Evolutionary conservation across 2,113 vertebrate genomes (phyloP).

Genomic region (Anarhynchus alexandrinus): DNA sequence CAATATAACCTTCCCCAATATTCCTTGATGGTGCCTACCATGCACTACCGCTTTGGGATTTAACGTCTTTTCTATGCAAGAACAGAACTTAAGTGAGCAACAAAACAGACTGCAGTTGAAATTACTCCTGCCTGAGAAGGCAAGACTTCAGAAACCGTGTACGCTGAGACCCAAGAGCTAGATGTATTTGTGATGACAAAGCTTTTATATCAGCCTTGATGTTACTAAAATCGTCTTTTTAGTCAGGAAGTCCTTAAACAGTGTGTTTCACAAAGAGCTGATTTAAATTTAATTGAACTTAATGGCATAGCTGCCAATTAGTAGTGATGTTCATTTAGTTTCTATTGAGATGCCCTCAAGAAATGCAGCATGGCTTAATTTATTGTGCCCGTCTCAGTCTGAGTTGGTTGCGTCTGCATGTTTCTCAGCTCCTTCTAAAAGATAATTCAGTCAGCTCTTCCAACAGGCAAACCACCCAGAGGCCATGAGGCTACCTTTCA

Average conservation of each 20-base stretch:
- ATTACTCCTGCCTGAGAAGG: neutral
- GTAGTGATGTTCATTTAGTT: neutral
- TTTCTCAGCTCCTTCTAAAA: neutral
- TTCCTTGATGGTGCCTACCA: neutral
- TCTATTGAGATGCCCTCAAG: neutral
- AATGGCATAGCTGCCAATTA: neutral
- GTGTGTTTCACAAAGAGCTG: neutral
- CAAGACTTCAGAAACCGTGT: neutral
- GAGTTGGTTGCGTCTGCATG: neutral
- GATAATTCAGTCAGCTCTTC: neutral
- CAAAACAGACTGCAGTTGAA: neutral
- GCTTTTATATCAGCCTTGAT: neutral
- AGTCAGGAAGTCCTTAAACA: neutral
- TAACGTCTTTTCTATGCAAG: neutral
- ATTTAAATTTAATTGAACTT: neutral
- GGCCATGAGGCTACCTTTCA: neutral
- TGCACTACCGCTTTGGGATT: neutral
- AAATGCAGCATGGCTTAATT: neutral
- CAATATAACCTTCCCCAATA: neutral
- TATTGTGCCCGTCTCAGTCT: neutral
- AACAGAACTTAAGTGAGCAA: neutral
- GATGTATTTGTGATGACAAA: neutral
- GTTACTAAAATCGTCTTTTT: neutral
- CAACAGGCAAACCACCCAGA: neutral
- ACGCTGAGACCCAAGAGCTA: neutral